These are phyloP conservation scores for Drosophila emarginata DNA, from an alignment of 2,888 invertebrate species.

Conservation along the genomic window DNA sequence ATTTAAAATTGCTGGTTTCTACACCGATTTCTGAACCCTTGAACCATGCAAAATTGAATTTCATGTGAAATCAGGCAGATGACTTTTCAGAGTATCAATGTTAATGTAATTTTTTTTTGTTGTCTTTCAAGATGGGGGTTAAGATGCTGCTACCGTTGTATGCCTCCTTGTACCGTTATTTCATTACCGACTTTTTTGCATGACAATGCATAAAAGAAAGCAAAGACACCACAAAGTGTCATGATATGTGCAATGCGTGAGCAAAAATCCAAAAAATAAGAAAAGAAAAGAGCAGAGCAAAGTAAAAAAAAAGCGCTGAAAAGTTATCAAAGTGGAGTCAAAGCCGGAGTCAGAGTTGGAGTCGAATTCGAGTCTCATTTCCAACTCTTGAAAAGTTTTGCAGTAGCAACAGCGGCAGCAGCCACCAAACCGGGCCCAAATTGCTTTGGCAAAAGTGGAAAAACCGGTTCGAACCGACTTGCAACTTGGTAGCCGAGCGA, in stretches of 20 bases:
- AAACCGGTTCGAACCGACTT: conserved; percentile 67
- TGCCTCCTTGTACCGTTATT: conserved; percentile 61
- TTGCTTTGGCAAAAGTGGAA: conserved; percentile 77
- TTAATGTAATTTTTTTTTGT: neutral
- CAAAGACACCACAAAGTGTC: conserved; percentile 2
- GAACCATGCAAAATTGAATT: neutral
- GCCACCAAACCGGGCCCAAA: conserved; percentile 53
- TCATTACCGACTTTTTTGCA: conserved; percentile 74
- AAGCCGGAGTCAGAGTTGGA: conserved; percentile 36
- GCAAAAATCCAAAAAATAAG: conserved; percentile 14
- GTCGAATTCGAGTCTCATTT: conserved; percentile 38
- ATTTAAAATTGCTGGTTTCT: neutral
- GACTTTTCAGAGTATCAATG: neutral
- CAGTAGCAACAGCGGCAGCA: conserved; percentile 31
- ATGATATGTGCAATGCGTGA: conserved; percentile 17
- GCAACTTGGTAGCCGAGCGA: conserved; percentile 40
- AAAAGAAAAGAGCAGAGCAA: conserved; percentile 9
- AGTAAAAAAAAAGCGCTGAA: neutral
- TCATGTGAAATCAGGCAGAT: neutral
- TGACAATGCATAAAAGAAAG: conserved; percentile 66
- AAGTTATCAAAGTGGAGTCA: conserved; percentile 24
- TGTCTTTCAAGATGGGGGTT: neutral
- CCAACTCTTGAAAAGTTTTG: conserved; percentile 55
- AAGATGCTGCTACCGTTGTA: conserved; percentile 18
- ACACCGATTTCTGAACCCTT: neutral